Percentiles rank a stretch among this genome's conserved stretches.
phyloP scores from a whole-genome alignment of 2,797 vertebrate species.

The Pipistrellus nathusii region DNA sequence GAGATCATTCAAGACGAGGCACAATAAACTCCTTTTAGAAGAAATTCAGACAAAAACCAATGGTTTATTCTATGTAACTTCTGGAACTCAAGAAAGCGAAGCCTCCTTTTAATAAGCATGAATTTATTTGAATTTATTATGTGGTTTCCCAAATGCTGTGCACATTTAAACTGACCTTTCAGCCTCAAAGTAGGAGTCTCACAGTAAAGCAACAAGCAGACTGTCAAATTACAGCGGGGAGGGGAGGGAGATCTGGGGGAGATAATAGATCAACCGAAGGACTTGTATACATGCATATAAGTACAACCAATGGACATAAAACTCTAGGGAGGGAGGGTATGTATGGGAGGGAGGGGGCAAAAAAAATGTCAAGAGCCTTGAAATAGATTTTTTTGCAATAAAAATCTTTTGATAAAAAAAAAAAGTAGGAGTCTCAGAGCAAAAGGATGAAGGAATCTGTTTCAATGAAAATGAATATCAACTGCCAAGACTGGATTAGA shows the following conservation, averaged over 20 bases:
- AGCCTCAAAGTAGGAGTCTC: slow-evolving; percentile 54
- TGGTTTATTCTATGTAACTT: slow-evolving; percentile 38
- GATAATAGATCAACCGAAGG: too few relatives aligned
- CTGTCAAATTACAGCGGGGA: too few relatives aligned
- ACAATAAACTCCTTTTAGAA: slow-evolving; percentile 41
- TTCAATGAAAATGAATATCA: slow-evolving; percentile 70
- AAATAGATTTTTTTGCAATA: too few relatives aligned
- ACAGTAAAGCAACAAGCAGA: too few relatives aligned
- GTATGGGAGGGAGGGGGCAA: too few relatives aligned
- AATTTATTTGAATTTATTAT: slow-evolving; percentile 74
- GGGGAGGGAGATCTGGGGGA: too few relatives aligned
- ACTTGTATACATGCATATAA: too few relatives aligned
- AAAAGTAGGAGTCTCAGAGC: slow-evolving; percentile 42
- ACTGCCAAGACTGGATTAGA: slow-evolving; percentile 43
- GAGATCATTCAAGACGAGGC: background rate
- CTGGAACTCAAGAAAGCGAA: slow-evolving; percentile 59
- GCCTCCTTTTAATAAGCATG: slow-evolving; percentile 59
- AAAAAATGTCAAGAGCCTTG: too few relatives aligned
- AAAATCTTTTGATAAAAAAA: too few relatives aligned
- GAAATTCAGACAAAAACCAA: slow-evolving; percentile 51
- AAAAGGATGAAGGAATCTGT: slow-evolving; percentile 63
- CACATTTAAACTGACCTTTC: slow-evolving; percentile 70
- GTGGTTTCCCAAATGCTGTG: slow-evolving; percentile 49
- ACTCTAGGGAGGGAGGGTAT: too few relatives aligned
- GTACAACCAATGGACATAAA: too few relatives aligned